These are phyloP conservation scores for Serranus cabrilla DNA, from an alignment of 2,797 vertebrate species.

Conservation along the genomic window DNA sequence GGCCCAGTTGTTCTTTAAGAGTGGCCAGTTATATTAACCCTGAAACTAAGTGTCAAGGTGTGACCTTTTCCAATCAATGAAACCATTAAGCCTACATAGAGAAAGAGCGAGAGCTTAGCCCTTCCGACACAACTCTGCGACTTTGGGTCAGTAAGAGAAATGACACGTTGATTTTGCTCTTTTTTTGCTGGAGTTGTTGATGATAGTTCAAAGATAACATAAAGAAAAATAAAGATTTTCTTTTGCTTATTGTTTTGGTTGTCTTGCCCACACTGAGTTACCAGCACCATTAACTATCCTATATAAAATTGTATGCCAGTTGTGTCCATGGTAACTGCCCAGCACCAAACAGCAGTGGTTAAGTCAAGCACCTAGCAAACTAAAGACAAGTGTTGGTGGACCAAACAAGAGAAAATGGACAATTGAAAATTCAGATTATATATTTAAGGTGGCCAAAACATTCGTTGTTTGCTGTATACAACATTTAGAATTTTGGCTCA, in stretches of 20 bases:
- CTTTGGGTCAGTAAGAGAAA: neutral
- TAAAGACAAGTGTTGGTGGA: neutral
- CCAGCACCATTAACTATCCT: too few species aligned
- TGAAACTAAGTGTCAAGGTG: too few species aligned
- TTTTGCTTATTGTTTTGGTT: neutral
- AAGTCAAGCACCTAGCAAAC: neutral
- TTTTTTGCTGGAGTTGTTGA: too few species aligned
- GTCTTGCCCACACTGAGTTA: neutral
- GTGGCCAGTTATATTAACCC: too few species aligned
- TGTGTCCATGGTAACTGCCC: neutral
- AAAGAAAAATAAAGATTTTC: too few species aligned
- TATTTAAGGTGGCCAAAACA: neutral
- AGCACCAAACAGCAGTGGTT: neutral
- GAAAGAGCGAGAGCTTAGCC: neutral
- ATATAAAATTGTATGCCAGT: neutral
- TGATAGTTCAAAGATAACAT: too few species aligned
- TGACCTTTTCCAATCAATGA: neutral
- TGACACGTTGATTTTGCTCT: too few species aligned
- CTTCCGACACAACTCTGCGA: neutral
- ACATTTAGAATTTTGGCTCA: too few species aligned
- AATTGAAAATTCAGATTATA: neutral
- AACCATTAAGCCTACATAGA: neutral
- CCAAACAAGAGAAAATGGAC: neutral
- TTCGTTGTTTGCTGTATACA: too few species aligned
- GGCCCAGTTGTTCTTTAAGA: slow-evolving; percentile 10